Base-by-base conservation (phyloP, 2,797 vertebrate genomes). In the Mormyrus proboscirostris region DNA sequence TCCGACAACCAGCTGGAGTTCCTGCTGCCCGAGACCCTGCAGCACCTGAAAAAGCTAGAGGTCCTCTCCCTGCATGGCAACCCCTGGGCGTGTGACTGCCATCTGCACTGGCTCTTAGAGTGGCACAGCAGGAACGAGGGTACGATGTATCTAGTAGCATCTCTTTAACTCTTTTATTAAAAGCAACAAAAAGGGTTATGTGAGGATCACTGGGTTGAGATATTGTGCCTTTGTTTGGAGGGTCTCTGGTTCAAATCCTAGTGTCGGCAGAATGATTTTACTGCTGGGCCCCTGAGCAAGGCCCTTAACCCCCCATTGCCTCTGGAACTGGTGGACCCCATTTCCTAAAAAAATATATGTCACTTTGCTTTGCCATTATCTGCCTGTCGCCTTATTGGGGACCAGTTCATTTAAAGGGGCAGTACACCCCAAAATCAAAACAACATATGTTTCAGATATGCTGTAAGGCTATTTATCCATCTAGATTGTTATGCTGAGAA, bases 71-170 rank as follows among this genome's bases (percentile, higher is more conserved):
- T 97, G 0, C 95, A 97, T 62, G 95, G 94, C 1, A 97, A 97
- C 90, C 96, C 95, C 22, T 97, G 96, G 96, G 93, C 90, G 38
- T 97, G 96, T 90, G 96, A 97, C 92, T 97, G 96, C 90, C 93
- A 95, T 1, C 93, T 96, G 2, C 93, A 91, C 12, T 96, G 96
- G 96, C 88, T 97, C 38, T 19, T 96, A 16, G 94, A 96, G 47
- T 97, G 96, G 96, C 93, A 94, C 91, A 89, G 92, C 44, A 93
- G 92, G 55, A 94, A 96, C 83, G 91, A 95, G 59, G 96, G 96
- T 96, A 90, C 89, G 90, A 59, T 44, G 57, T 2, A 29, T 12
- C 25, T 16, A n/a, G 62, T 57, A 4, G 5, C 38, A 25, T 47
- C 44, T 4, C 44, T 33, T 38, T 16, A 16, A 16, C 38, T 44